A percentile compares a stretch with the other conserved stretches of the same genome.
Evolutionary conservation across 2,113 vertebrate species (phyloP).

Genomic region (Bufo bufo): DNA sequence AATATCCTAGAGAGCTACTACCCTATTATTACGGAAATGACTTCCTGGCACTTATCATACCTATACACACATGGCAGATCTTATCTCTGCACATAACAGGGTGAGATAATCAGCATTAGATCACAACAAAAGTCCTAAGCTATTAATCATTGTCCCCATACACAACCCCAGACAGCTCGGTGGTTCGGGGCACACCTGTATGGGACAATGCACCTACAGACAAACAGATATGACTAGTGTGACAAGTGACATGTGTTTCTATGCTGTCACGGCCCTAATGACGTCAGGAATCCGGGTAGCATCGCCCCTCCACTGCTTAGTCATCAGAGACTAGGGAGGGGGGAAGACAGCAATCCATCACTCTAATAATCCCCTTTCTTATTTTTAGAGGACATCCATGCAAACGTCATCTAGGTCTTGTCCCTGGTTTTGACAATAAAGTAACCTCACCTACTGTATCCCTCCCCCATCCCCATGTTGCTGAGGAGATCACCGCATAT

Average conservation of each 20-base stretch:
- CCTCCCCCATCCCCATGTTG: no score
- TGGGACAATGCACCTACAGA: not conserved
- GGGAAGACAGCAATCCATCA: not conserved
- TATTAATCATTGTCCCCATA: slow-evolving; percentile 1
- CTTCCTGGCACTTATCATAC: slow-evolving; percentile 24
- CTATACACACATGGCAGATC: not conserved
- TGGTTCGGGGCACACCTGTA: not conserved
- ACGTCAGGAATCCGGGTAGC: not conserved
- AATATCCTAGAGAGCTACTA: not conserved
- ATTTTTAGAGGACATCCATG: no score
- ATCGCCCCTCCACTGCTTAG: not conserved
- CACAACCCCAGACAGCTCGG: not conserved
- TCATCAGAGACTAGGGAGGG: not conserved
- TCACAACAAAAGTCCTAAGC: not conserved
- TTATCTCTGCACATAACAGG: not conserved
- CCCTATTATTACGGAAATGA: not conserved
- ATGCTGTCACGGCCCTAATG: not conserved
- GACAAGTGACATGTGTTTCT: not conserved
- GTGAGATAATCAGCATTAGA: not conserved
- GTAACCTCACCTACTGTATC: no score
- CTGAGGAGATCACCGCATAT: no score
- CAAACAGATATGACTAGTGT: not conserved
- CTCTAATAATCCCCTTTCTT: not conserved
- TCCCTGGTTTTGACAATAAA: no score
- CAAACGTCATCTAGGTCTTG: no score